Evolutionary conservation across 2,888 invertebrate species (phyloP), one percentile per base, ranked within the genome.

Genomic region (Poecilobothrus nobilitatus): DNA sequence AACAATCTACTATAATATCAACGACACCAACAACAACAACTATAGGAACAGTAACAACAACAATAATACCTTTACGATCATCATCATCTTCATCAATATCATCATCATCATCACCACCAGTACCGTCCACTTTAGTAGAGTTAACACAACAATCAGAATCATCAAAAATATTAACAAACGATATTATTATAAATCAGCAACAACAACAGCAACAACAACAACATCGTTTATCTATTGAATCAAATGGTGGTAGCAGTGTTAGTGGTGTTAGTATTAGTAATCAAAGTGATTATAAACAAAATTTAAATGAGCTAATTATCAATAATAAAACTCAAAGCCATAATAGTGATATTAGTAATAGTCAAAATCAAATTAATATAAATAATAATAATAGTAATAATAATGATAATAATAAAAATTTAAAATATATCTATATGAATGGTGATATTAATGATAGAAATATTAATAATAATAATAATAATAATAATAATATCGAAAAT

Each of bases 351-450:
- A 68, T 67, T 63, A 68, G 66, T 10, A 64, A 64, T 64, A 33
- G 18, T 20, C 33, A 20, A 34, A 37, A 65, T 68, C 33, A 27
- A 61, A 66, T 27, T 27, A 27, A 27, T 27, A 27, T 27, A 27
- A 27, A 27, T 27, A 27, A 22, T 68, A 1, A 65, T 37, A 68
- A 61, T 68, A 65, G 5, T 27, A 27, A 22, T 68, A 1, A 65
- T 37, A 68, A 61, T 68, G 53, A 65, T 34, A 34, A 68, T 37
- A 41, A 66, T 66, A 63, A 66, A 27, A 44, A 66, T 66, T 27
- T 63, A 41, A 66, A 22, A 33, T 53, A 61, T 66, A 34, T 1
- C 9, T 61, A 66, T 62, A 18, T 53, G 12, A 63, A 67, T 67
- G n/a, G 41, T 63, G 12, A 21, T 62, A 62, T 9, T 62, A n/a